Percentiles rank a stretch among this genome's conserved stretches.
These are phyloP conservation scores for Apis laboriosa DNA, from an alignment of 1,140 invertebrate species.

Conservation along the genomic window DNA sequence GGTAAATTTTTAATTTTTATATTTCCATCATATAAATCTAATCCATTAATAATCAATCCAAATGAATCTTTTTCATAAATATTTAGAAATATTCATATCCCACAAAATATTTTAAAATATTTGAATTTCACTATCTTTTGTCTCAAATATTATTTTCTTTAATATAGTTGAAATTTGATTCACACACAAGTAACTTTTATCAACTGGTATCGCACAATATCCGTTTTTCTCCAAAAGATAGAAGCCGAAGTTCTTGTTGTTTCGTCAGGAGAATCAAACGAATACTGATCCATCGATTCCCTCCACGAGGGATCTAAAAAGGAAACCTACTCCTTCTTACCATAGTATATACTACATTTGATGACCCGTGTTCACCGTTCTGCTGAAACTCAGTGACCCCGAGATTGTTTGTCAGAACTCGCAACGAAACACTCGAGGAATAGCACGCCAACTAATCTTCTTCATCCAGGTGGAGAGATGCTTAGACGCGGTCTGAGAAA, in stretches of 20 bases:
- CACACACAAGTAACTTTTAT: neutral
- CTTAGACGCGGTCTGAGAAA: slow-evolving; percentile 29
- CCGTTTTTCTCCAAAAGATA: neutral
- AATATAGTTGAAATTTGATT: neutral
- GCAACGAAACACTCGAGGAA: neutral
- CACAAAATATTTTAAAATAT: neutral
- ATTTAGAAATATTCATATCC: too few species aligned
- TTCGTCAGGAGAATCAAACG: neutral
- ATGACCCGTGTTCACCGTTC: slow-evolving; percentile 10
- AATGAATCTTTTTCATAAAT: neutral
- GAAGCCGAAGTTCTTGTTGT: neutral
- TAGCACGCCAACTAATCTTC: slow-evolving; percentile 9
- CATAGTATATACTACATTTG: slow-evolving; percentile 18
- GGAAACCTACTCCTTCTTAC: slow-evolving; percentile 14
- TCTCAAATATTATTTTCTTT: neutral
- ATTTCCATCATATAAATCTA: neutral
- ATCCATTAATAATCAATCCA: neutral
- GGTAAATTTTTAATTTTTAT: neutral
- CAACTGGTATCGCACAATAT: neutral
- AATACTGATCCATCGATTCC: slow-evolving; percentile 32
- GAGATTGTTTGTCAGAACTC: neutral
- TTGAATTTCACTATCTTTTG: neutral
- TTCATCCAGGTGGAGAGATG: slow-evolving; percentile 12
- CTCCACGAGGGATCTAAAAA: neutral
- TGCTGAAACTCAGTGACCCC: slow-evolving; percentile 27